A percentile compares a stretch with the other conserved stretches of the same genome.
Conservation (phyloP, 2,797 vertebrate genomes). For the Alectoris magna region DNA sequence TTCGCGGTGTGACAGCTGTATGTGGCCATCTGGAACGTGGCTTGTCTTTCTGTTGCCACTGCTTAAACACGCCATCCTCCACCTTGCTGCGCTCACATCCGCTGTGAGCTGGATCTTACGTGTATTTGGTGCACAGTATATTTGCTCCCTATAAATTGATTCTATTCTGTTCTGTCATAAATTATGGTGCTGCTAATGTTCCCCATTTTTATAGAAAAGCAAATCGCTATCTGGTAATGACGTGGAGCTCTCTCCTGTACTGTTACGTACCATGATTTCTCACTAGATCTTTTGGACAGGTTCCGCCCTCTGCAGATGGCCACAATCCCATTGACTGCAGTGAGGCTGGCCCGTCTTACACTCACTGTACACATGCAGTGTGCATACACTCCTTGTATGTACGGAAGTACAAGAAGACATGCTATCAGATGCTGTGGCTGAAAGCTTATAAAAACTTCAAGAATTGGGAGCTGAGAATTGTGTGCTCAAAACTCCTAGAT, state of each 20-base stretch:
- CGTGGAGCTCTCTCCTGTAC: background rate
- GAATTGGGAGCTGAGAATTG: background rate
- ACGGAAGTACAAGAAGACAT: background rate
- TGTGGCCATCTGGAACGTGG: too few species aligned
- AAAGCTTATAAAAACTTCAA: background rate
- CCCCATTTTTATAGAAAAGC: background rate
- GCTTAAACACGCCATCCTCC: too few species aligned
- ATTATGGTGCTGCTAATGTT: background rate
- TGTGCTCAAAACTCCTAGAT: background rate
- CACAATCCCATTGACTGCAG: background rate
- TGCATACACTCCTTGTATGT: background rate
- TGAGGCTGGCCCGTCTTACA: background rate
- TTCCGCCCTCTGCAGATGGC: background rate
- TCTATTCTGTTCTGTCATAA: background rate
- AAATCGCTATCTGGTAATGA: background rate
- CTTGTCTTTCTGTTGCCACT: too few species aligned
- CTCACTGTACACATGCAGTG: background rate
- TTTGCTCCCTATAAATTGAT: background rate
- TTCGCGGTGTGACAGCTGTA: too few species aligned
- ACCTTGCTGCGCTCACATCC: too few species aligned
- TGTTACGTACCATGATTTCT: background rate
- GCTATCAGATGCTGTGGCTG: background rate
- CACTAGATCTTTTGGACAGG: background rate
- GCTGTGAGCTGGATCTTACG: background rate
- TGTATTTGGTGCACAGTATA: background rate